A percentile compares a stretch with the other conserved stretches of the same genome.
These are phyloP conservation scores for Melanotaenia nigrans DNA, from an alignment of 2,797 vertebrate genomes.

Conservation along the genomic window DNA sequence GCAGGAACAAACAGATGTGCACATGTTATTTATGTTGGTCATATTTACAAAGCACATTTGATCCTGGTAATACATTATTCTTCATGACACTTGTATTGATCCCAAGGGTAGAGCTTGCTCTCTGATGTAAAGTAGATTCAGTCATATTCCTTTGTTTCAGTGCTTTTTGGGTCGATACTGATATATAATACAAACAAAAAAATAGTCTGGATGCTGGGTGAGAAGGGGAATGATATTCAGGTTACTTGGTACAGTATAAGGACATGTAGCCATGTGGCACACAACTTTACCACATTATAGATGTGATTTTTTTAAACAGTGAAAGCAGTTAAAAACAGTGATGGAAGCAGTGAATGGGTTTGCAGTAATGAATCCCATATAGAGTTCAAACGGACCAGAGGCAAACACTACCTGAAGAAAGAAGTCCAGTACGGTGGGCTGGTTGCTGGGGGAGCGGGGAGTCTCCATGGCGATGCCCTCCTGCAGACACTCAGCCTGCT, in stretches of 20 bases:
- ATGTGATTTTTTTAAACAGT: too few species aligned
- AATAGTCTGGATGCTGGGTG: background rate
- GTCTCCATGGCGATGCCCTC: constrained; percentile 95
- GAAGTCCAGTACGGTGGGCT: constrained; percentile 89
- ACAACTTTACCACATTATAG: background rate
- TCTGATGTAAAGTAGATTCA: constrained; percentile 18
- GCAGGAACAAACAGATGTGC: constrained; percentile 36
- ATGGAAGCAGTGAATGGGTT: background rate
- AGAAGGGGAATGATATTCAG: background rate
- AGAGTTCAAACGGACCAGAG: constrained; percentile 31
- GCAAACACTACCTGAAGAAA: constrained; percentile 92
- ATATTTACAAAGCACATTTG: constrained; percentile 30
- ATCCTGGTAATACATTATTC: constrained; percentile 32
- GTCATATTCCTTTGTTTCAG: constrained; percentile 11
- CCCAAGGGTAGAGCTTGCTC: background rate
- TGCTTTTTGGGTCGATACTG: constrained; percentile 8
- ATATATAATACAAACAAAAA: constrained; percentile 5
- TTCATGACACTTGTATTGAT: constrained; percentile 36
- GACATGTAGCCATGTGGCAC: background rate
- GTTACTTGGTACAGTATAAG: background rate
- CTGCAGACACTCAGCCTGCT: constrained; percentile 92
- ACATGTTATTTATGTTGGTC: constrained; percentile 41
- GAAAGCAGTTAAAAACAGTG: too few species aligned
- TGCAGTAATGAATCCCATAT: constrained; percentile 1
- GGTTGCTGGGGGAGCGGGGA: constrained; percentile 84